Conservation (phyloP, 2,113 vertebrate genomes). For the Tursiops truncatus region DNA sequence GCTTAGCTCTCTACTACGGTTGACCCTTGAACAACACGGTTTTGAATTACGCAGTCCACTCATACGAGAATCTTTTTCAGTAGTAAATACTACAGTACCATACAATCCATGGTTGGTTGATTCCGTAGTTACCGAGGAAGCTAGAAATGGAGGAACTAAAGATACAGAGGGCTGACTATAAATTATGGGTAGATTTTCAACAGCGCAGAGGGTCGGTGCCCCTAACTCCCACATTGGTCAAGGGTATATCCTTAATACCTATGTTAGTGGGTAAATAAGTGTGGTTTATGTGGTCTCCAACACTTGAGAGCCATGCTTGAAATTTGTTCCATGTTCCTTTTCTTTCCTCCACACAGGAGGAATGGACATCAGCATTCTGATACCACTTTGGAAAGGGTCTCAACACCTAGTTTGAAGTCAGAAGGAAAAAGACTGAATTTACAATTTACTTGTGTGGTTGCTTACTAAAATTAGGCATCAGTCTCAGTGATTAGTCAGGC, state of each 20-base stretch:
- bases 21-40: neutral
- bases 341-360: neutral
- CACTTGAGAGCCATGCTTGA: neutral
- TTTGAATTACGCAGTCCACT: neutral
- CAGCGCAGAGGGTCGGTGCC: neutral
- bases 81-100: neutral
- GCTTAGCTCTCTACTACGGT: neutral
- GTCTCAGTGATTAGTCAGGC: neutral
- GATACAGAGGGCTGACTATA: neutral
- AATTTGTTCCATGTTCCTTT: neutral
- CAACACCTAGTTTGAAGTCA: neutral
- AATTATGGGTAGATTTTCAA: neutral
- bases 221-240: neutral
- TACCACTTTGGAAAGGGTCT: neutral
- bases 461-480: neutral
- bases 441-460: neutral
- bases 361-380: neutral
- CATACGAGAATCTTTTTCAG: neutral
- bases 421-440: constrained; percentile 2
- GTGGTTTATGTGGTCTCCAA: neutral
- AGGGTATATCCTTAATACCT: neutral
- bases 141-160: neutral
- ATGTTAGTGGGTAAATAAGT: neutral
- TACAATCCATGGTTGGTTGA: neutral
- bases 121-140: neutral